phyloP scores from a whole-genome alignment of 1,140 invertebrate species.

The Epicauta chinensis region DNA sequence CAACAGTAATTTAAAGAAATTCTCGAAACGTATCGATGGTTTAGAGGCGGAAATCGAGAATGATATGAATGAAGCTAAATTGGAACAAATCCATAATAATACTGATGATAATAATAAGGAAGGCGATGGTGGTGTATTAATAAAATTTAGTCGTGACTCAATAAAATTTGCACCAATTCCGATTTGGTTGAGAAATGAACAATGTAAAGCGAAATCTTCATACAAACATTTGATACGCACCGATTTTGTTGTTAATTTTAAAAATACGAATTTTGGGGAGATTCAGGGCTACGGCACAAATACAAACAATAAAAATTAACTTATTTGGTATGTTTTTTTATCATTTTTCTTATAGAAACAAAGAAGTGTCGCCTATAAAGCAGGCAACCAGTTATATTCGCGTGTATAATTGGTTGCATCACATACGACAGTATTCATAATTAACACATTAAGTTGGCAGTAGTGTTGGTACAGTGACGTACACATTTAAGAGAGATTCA shows the following conservation, averaged over 20 bases:
- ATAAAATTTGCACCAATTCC: slow-evolving; percentile 27
- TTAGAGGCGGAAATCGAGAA: slow-evolving; percentile 38
- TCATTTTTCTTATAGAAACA: no score
- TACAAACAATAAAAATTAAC: no score
- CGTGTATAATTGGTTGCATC: no score
- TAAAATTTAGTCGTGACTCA: slow-evolving; percentile 32
- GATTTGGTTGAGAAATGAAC: slow-evolving; percentile 17
- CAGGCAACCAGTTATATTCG: no score
- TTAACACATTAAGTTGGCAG: no score
- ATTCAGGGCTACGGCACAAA: slow-evolving; percentile 34
- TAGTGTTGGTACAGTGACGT: no score
- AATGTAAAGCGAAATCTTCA: slow-evolving; percentile 22
- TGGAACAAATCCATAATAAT: slow-evolving; percentile 21
- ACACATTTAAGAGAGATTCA: no score
- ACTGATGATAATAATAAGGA: slow-evolving; percentile 29
- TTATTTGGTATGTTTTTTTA: no score
- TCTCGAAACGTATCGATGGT: slow-evolving; percentile 28
- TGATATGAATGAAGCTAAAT: slow-evolving; percentile 37
- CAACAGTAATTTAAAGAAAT: slow-evolving; percentile 11
- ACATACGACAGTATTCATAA: no score
- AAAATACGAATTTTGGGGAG: slow-evolving; percentile 34
- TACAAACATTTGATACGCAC: slow-evolving; percentile 37
- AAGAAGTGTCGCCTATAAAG: no score
- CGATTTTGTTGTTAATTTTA: slow-evolving; percentile 34
- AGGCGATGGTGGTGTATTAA: slow-evolving; percentile 22